Evolutionary conservation across 2,888 invertebrate genomes (phyloP).

Genomic region (Acleris sparsana): DNA sequence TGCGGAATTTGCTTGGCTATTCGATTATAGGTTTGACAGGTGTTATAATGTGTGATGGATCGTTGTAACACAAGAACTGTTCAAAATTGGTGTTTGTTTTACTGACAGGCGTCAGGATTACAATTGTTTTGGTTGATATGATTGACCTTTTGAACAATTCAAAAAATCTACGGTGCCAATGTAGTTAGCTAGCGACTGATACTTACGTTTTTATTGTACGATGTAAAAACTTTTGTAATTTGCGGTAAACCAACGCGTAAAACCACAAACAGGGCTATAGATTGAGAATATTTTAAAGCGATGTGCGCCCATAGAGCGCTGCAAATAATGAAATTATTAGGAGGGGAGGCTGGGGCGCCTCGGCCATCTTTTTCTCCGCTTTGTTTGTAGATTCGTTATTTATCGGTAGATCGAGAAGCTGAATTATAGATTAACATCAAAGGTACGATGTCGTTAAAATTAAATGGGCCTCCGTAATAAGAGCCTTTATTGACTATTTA

Average conservation of each 20-base stretch:
- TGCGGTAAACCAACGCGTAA: neutral
- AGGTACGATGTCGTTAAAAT: slow-evolving; percentile 67
- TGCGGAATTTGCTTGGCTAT: slow-evolving; percentile 30
- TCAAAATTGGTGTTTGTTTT: neutral
- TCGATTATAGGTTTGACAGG: slow-evolving; percentile 36
- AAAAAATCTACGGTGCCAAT: neutral
- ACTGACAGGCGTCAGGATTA: neutral
- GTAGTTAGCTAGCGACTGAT: too few species aligned
- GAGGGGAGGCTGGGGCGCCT: slow-evolving; percentile 20
- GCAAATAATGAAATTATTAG: slow-evolving; percentile 41
- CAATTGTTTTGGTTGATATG: neutral
- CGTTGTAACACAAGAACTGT: slow-evolving; percentile 20
- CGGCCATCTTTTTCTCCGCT: slow-evolving; percentile 34
- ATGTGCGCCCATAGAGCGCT: slow-evolving; percentile 39
- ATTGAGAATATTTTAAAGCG: slow-evolving; percentile 42
- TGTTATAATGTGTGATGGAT: slow-evolving; percentile 29
- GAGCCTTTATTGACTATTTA: slow-evolving; percentile 39
- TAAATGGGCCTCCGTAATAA: slow-evolving; percentile 50
- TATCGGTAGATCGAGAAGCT: slow-evolving; percentile 44
- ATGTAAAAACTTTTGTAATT: too few species aligned
- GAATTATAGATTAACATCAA: slow-evolving; percentile 74
- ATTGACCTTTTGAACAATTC: neutral
- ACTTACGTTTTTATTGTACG: too few species aligned
- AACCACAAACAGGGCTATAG: slow-evolving; percentile 35
- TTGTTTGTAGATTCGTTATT: slow-evolving; percentile 35